Percentiles rank a stretch among this genome's conserved stretches.
These are phyloP conservation scores for Ceuthmochares aereus DNA, from an alignment of 2,113 vertebrate genomes.

Conservation along the genomic window DNA sequence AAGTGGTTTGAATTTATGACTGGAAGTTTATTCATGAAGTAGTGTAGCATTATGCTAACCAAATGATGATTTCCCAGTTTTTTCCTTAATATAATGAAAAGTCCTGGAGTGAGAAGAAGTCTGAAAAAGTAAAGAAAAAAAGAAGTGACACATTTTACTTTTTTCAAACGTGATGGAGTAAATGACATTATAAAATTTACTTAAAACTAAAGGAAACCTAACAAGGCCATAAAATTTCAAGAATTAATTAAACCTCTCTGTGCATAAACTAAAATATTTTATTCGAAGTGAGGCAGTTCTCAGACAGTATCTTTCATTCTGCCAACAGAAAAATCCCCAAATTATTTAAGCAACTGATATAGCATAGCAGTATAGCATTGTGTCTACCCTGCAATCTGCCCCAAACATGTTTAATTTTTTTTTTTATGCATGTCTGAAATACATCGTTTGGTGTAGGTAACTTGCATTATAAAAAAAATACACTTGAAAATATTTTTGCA, in stretches of 20 bases:
- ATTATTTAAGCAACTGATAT: background rate
- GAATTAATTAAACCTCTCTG: background rate
- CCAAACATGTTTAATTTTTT: background rate
- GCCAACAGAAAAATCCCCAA: background rate
- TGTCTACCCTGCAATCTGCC: background rate
- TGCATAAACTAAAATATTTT: background rate
- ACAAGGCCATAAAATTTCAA: background rate
- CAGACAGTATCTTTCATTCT: background rate
- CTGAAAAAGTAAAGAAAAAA: background rate
- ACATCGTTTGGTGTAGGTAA: rapidly evolving
- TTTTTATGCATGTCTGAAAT: background rate
- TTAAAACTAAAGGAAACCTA: background rate
- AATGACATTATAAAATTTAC: background rate
- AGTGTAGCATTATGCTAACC: background rate
- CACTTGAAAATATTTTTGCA: background rate
- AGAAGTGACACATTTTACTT: background rate
- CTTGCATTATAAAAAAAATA: background rate
- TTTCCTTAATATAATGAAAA: background rate
- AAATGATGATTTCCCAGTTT: background rate
- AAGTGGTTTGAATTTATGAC: background rate
- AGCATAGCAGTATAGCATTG: background rate
- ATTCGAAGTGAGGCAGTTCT: background rate
- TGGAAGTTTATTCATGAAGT: background rate
- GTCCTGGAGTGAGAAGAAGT: background rate
- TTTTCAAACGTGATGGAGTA: background rate